A percentile compares a stretch with the other conserved stretches of the same genome.
These are phyloP conservation scores for Crossocerus cetratus DNA, from an alignment of 2,888 invertebrate genomes.

Conservation along the genomic window DNA sequence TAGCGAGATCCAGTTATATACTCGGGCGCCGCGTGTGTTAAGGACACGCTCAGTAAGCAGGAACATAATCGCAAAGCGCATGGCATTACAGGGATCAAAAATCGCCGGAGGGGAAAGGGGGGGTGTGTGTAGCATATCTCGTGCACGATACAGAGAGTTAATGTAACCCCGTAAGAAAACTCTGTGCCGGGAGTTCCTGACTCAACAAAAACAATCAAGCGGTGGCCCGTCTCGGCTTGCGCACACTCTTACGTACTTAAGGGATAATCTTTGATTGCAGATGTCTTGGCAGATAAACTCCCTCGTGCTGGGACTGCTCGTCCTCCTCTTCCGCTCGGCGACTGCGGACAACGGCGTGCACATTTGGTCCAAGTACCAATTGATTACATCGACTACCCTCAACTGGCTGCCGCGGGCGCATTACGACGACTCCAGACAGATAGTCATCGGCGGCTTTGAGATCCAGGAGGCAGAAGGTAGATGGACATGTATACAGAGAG, in stretches of 20 bases:
- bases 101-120: slow-evolving; percentile 10
- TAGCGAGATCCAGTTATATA: slow-evolving; percentile 67
- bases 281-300: slow-evolving; percentile 57
- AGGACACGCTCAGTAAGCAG: slow-evolving; percentile 62
- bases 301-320: slow-evolving; percentile 46
- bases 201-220: too few species aligned
- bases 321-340: slow-evolving; percentile 40
- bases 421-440: slow-evolving; percentile 80
- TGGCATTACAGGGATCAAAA: slow-evolving; percentile 46
- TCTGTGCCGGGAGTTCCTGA: too few species aligned
- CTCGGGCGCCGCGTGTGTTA: slow-evolving; percentile 35
- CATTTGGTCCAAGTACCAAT: slow-evolving; percentile 78
- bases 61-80: slow-evolving; percentile 57
- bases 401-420: slow-evolving; percentile 84
- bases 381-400: slow-evolving; percentile 88
- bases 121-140: too few species aligned
- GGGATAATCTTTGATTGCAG: slow-evolving; percentile 48
- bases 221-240: neutral
- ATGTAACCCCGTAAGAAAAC: too few species aligned
- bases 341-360: slow-evolving; percentile 74
- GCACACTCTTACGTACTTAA: slow-evolving; percentile 2
- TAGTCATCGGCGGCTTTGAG: slow-evolving; percentile 80
- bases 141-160: neutral
- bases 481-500: slow-evolving; percentile 35
- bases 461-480: slow-evolving; percentile 60